Percentiles rank a stretch among this genome's conserved stretches.
These are phyloP conservation scores for Epiblema foenella DNA, from an alignment of 2,888 invertebrate species.

Conservation along the genomic window DNA sequence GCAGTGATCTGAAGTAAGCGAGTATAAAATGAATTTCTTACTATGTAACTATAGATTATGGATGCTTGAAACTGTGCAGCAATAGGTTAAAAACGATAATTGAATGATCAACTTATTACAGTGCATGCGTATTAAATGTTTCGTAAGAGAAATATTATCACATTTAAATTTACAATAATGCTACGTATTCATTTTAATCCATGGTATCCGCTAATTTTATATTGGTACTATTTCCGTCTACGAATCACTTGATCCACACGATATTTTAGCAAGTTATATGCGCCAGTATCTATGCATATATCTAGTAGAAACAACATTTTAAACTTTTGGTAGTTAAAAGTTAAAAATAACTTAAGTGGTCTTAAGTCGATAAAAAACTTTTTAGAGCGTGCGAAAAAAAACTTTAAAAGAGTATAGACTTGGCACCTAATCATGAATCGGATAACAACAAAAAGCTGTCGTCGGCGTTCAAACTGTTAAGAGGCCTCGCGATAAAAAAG, in stretches of 20 bases:
- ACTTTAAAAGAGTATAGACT: conserved; percentile 57
- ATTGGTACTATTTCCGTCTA: neutral
- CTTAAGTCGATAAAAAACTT: conserved; percentile 48
- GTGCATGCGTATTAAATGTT: too few relatives aligned
- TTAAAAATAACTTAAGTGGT: conserved; percentile 30
- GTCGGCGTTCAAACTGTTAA: conserved; percentile 48
- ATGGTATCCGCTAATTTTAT: too few relatives aligned
- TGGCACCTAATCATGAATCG: conserved; percentile 74
- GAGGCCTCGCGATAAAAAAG: conserved; percentile 35
- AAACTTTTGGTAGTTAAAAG: neutral
- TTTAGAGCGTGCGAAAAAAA: conserved; percentile 61
- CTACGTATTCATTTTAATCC: too few relatives aligned
- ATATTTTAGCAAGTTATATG: neutral
- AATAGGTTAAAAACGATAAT: too few relatives aligned
- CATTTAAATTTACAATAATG: too few relatives aligned
- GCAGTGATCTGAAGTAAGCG: too few relatives aligned
- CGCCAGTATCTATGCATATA: too few relatives aligned
- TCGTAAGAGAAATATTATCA: too few relatives aligned
- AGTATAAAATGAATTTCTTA: too few relatives aligned
- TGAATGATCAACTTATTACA: too few relatives aligned
- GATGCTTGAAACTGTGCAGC: too few relatives aligned
- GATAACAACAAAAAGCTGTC: conserved; percentile 74
- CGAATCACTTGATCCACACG: neutral
- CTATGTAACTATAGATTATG: too few relatives aligned
- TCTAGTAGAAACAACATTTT: neutral